A percentile compares a stretch with the other conserved stretches of the same genome.
phyloP scores from a whole-genome alignment of 2,888 invertebrate genomes.

The Leptogaster cylindrica region DNA sequence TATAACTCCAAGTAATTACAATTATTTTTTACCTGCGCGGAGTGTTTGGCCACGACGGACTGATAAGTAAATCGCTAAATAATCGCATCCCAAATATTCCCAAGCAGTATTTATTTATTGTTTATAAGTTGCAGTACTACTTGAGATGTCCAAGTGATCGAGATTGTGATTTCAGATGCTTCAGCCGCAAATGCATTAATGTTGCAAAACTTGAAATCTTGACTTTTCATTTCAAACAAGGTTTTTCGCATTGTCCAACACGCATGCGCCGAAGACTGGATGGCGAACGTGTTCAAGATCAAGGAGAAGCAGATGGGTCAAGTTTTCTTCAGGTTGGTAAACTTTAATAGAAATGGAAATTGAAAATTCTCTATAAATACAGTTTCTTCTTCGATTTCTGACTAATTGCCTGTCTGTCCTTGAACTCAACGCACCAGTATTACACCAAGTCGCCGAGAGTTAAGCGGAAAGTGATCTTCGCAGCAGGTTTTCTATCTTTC shows the following conservation, averaged over 20 bases:
- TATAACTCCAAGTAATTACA: too few species aligned
- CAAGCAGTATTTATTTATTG: not conserved
- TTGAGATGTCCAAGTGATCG: not conserved
- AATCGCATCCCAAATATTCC: not conserved
- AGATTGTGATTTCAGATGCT: not conserved
- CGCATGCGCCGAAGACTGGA: not conserved
- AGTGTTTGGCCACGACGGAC: too few species aligned
- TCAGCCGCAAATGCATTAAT: not conserved
- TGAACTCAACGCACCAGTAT: not conserved
- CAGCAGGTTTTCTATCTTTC: too few species aligned
- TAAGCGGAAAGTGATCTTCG: too few species aligned
- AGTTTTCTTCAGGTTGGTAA: not conserved
- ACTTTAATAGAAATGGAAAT: not conserved
- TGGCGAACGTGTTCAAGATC: slow-evolving; percentile 34
- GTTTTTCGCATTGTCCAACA: slow-evolving; percentile 1
- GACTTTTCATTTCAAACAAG: slow-evolving; percentile 42
- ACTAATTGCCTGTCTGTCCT: not conserved
- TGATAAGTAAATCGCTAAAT: too few species aligned
- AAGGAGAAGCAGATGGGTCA: slow-evolving; percentile 41
- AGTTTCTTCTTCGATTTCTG: not conserved
- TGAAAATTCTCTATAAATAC: not conserved
- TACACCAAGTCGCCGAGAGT: not conserved
- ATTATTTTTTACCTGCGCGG: too few species aligned
- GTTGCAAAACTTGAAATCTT: slow-evolving; percentile 37
- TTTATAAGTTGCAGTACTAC: not conserved